These are phyloP conservation scores for Bettongia penicillata DNA, from an alignment of 2,113 vertebrate species.

Conservation along the genomic window DNA sequence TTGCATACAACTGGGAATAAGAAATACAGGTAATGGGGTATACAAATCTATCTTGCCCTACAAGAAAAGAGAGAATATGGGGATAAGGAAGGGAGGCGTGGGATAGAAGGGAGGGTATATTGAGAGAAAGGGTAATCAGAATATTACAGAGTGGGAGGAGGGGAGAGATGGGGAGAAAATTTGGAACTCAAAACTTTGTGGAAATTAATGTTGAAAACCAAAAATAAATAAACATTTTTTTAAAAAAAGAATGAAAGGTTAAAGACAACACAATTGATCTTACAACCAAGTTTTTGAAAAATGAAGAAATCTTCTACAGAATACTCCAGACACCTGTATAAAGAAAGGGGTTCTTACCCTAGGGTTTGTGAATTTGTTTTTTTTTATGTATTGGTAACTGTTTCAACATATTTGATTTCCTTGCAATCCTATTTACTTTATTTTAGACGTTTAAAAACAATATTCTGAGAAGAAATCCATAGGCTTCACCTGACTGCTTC, in stretches of 20 bases:
- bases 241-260: neutral
- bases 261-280: neutral
- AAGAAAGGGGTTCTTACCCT: neutral
- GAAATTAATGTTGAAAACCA: too few species aligned
- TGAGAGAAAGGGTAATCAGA: too few species aligned
- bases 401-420: neutral
- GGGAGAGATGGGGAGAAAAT: too few species aligned
- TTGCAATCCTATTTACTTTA: neutral
- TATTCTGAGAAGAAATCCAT: neutral
- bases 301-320: neutral
- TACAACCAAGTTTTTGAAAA: neutral
- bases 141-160: too few species aligned
- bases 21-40: too few species aligned
- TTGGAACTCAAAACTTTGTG: too few species aligned
- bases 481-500: neutral
- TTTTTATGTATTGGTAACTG: neutral
- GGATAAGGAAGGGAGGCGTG: too few species aligned
- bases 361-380: neutral
- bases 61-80: too few species aligned
- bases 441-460: neutral
- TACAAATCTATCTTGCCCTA: too few species aligned
- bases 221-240: too few species aligned
- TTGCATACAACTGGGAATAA: too few species aligned
- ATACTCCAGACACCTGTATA: neutral
- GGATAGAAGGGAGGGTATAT: too few species aligned